These are phyloP conservation scores for Frankliniella fusca DNA, from an alignment of 2,888 invertebrate genomes.

Conservation along the genomic window DNA sequence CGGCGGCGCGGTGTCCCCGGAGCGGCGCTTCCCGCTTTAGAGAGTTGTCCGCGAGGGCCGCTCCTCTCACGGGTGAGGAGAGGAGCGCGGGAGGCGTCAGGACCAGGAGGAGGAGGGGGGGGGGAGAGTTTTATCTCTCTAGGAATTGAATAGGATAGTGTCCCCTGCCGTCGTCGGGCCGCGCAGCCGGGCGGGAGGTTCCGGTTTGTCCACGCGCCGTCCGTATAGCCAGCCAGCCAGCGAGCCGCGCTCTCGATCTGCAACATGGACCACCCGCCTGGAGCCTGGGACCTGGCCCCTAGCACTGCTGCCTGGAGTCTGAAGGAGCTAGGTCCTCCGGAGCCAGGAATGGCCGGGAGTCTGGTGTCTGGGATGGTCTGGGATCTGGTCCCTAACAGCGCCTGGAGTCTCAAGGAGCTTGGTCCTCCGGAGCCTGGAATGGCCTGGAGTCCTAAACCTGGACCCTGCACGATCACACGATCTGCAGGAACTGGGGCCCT, in stretches of 20 bases:
- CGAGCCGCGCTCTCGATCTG: background rate
- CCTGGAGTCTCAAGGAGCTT: background rate
- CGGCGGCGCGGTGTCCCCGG: too few relatives aligned
- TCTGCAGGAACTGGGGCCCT: background rate
- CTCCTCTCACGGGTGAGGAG: background rate
- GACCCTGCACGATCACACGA: too few relatives aligned
- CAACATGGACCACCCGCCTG: slow-evolving; percentile 23
- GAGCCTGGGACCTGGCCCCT: background rate
- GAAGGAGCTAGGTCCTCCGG: background rate
- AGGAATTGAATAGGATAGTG: background rate
- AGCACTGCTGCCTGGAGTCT: background rate
- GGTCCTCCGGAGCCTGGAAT: background rate
- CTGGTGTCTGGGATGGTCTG: background rate
- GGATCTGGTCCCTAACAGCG: background rate
- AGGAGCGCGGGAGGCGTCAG: background rate
- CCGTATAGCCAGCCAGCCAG: too few relatives aligned
- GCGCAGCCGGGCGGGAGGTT: background rate
- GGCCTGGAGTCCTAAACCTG: background rate
- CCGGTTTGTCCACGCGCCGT: slow-evolving; percentile 1
- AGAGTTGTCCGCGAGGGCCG: slow-evolving; percentile 6
- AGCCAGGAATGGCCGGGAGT: background rate
- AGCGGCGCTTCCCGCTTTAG: background rate
- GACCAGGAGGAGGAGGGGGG: background rate
- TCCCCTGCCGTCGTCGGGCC: background rate
- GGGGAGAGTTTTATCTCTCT: background rate